Base-by-base conservation (phyloP, 2,797 vertebrate genomes). In the Cynodonichthys magdalenae region DNA sequence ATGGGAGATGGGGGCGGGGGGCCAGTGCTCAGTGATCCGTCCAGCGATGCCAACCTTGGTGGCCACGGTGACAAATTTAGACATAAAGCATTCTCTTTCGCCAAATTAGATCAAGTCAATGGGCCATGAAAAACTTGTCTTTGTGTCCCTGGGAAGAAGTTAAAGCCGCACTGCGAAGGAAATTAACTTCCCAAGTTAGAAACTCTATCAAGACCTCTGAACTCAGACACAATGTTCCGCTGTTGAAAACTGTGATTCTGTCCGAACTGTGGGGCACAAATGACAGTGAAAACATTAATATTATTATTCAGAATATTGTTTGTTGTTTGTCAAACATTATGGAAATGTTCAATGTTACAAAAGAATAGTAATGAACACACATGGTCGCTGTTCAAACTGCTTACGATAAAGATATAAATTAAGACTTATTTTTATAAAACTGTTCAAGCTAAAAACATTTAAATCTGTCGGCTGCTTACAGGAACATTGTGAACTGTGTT, bases 91-190 rank as follows among this genome's bases (percentile, higher is more conserved):
- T 84, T 83, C 83, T 80, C 74, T 70, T 90, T 66, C 62, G 79
- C 81, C 71, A 87, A 90, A 89, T 90, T 88, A 90, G 82, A 90
- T 91, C 78, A 86, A 80, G 75, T 74, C 83, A 87, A 80, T 90
- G 75, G 83, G 72, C 84, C 85, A 81, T 87, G 86, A 86, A 88
- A 85, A 89, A 81, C 81, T 44, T 84, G 54, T 66, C 79, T 82
- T 72, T 8, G n/a, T 86, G 83, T 90, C 85, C 85, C 85, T 72
- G 77, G 75, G 75, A 90, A 80, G 63, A 79, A 79, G 74, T 47
- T 58, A 61, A 66, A 78, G 65, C 63, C 53, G 79, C 64, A 79
- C 54, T 60, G 68, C 31, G 34, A 20, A 52, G 76, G 71, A 85
- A 83, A 84, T 83, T 45, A 75, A 77, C 63, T 78, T 72, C 49